Base-by-base conservation (phyloP, 2,888 invertebrate species). In the Xestia rhomboidea region DNA sequence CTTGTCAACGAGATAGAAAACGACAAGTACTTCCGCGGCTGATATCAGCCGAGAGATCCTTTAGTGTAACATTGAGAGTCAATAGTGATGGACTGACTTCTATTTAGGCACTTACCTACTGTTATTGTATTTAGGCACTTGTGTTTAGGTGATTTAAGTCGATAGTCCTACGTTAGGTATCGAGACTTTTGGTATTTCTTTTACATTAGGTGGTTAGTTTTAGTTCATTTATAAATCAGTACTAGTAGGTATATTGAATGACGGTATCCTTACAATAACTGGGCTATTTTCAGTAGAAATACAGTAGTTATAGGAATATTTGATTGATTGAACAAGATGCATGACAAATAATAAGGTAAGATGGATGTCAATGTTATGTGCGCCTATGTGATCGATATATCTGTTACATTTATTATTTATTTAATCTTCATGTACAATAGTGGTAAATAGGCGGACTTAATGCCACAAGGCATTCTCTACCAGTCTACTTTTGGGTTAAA, bases 21-120 rank as follows among this genome's bases (percentile, higher is more conserved):
- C 90, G 91, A 90, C 92, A 89, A 89, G 89, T 85, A 84, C 86
- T 92, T 92, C 92, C 92, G 87, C 76, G 81, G 70, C 89, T 89
- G 86, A 85, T 90, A 81, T 85, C 81, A 78, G 51, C 64, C 83
- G 64, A 68, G 77, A 83, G 78, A 87, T 87, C 60, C 68, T 77
- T 84, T 75, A 75, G 74, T 64, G 38, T 57, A 41, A 72, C 66
- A 76, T 66, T 64, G 67, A 44, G 41, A 74, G 72, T 81, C 86
- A 81, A 76, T 85, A 81, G 74, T 69, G 49, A 73, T 67, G 24
- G 51, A 54, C 44, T 70, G 51, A 46, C 54, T 51, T 70, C 66
- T 68, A 64, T 77, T 71, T 38, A 73, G 51, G 30, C 27, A 77
- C 68, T 76, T 82, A 82, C 30, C 41, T 44, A 18, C 62, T 69